These are phyloP conservation scores for Crenuchus spilurus DNA, from an alignment of 2,797 vertebrate genomes.

Conservation along the genomic window DNA sequence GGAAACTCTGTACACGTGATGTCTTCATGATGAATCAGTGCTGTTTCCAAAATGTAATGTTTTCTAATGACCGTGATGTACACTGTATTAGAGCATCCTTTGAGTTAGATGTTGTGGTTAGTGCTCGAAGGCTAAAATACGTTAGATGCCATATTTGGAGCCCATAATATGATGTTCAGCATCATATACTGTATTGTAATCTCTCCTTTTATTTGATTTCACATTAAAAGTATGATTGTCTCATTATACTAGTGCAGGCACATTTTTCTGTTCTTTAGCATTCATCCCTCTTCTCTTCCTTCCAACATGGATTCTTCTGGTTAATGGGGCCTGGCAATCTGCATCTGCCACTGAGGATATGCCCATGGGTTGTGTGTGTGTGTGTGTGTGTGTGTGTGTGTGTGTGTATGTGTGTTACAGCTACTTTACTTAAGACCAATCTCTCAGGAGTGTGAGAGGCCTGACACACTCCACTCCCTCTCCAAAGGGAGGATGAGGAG, in stretches of 20 bases:
- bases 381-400: constrained; percentile 37
- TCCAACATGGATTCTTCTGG: constrained; percentile 73
- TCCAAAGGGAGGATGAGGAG: constrained; percentile 42
- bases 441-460: constrained; percentile 56
- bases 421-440: constrained; percentile 60
- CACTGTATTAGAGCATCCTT: no score
- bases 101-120: no score
- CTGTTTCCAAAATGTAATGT: no score
- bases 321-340: constrained; percentile 84
- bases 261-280: constrained; percentile 10
- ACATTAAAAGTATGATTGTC: background rate
- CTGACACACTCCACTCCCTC: constrained; percentile 57
- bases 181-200: background rate
- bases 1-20: no score
- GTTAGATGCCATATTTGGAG: no score
- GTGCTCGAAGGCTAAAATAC: no score
- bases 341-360: constrained; percentile 72
- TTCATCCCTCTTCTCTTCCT: constrained; percentile 42
- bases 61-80: no score
- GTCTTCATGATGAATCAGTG: no score
- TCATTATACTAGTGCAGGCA: background rate
- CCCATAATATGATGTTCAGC: no score
- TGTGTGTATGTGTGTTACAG: constrained; percentile 27
- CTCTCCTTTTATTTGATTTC: background rate
- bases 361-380: constrained; percentile 56